Conservation (phyloP, 1,140 invertebrate genomes). For the Panagrolaimus sp. region DNA sequence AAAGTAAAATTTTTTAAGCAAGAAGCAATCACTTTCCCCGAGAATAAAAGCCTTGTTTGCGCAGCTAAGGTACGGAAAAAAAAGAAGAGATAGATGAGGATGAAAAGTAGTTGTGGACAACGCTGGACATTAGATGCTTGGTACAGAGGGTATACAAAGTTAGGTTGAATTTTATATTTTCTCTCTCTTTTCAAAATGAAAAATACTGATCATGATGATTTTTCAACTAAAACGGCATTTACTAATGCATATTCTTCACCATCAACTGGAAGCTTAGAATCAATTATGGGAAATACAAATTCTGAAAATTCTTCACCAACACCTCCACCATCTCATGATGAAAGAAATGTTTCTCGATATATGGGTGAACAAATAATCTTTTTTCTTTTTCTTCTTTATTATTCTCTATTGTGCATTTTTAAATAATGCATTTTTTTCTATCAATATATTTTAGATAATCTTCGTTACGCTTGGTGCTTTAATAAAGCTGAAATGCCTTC, state of each 20-base stretch:
- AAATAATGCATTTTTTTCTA: neutral
- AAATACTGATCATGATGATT: neutral
- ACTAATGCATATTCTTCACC: constrained; percentile 3
- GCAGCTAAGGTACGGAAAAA: neutral
- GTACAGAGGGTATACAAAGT: no score
- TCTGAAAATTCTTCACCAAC: neutral
- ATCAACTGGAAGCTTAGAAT: constrained; percentile 6
- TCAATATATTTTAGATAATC: constrained; percentile 2
- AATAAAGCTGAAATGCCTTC: neutral
- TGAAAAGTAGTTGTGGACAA: constrained; percentile 6
- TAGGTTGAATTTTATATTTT: no score
- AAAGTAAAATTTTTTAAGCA: neutral
- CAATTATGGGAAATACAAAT: neutral
- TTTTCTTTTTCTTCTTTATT: neutral
- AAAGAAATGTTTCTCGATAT: constrained; percentile 1
- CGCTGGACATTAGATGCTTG: neutral
- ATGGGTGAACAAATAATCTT: neutral
- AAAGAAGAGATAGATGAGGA: constrained; percentile 7
- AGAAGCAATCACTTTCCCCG: neutral
- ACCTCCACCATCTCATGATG: neutral
- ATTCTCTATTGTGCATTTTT: neutral
- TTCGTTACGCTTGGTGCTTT: constrained; percentile 6
- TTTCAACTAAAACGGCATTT: neutral
- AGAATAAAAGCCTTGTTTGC: neutral
- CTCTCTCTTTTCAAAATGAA: neutral